These are phyloP conservation scores for Platycheirus albimanus DNA, from an alignment of 2,888 invertebrate genomes.

Conservation along the genomic window DNA sequence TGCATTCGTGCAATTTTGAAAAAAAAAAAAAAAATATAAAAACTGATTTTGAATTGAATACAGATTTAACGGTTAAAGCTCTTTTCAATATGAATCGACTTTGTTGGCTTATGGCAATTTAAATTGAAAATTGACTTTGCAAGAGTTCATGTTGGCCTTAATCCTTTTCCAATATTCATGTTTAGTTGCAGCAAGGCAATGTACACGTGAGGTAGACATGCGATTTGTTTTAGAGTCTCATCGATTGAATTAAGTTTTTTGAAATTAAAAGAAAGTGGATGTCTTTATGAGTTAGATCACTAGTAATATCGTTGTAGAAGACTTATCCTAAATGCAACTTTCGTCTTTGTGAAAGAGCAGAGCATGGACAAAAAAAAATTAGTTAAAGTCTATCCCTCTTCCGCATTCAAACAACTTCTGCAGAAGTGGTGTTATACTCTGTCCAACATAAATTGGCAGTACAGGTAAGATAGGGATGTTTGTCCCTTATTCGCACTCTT, in stretches of 20 bases:
- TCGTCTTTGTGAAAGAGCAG: no score
- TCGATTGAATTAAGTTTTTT: constrained; percentile 15
- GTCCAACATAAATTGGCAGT: no score
- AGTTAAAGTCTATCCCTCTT: no score
- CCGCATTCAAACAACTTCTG: no score
- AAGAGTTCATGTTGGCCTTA: constrained; percentile 9
- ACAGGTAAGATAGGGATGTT: no score
- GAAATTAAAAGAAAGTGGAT: constrained; percentile 16
- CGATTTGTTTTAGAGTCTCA: not conserved
- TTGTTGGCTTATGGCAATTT: constrained; percentile 7
- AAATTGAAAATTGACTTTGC: constrained; percentile 27
- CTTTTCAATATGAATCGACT: constrained; percentile 25
- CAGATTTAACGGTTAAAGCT: constrained; percentile 27
- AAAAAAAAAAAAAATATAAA: not conserved
- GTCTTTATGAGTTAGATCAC: no score
- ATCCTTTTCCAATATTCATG: not conserved
- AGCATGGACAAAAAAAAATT: no score
- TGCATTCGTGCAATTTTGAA: not conserved
- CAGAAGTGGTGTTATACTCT: no score
- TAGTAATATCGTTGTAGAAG: no score
- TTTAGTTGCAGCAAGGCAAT: not conserved
- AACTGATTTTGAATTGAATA: constrained; percentile 23
- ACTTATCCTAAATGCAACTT: no score
- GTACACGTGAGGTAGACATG: no score
- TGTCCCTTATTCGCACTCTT: no score